These are phyloP conservation scores for Orchesellides sinensis DNA, from an alignment of 2,888 invertebrate genomes.

Conservation along the genomic window DNA sequence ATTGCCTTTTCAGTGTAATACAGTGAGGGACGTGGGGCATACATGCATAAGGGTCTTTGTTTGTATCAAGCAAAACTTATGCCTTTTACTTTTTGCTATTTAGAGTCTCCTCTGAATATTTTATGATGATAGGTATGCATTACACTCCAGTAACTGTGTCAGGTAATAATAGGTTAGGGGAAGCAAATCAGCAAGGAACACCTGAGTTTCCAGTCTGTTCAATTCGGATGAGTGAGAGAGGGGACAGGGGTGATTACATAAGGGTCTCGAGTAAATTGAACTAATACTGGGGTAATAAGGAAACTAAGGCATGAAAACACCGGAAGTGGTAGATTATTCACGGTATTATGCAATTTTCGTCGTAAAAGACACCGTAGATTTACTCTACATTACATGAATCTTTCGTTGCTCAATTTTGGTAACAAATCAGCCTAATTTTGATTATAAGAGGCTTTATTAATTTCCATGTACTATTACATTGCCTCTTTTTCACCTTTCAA, in stretches of 20 bases:
- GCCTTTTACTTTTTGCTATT: slow-evolving; percentile 15
- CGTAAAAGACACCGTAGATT: no score
- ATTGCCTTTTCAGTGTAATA: slow-evolving; percentile 43
- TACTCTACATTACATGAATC: no score
- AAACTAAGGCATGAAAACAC: slow-evolving; percentile 27
- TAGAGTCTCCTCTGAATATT: slow-evolving; percentile 56
- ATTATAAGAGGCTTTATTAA: no score
- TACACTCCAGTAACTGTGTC: slow-evolving; percentile 5
- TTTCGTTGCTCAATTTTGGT: not conserved
- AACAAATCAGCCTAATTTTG: no score
- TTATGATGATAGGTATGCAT: slow-evolving; percentile 58
- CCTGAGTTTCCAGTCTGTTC: slow-evolving; percentile 23
- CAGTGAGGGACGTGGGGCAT: not conserved
- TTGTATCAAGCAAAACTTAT: not conserved
- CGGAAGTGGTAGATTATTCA: slow-evolving; percentile 51
- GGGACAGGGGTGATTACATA: no score
- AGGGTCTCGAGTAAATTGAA: slow-evolving; percentile 19
- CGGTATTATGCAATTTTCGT: not conserved
- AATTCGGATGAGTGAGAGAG: slow-evolving; percentile 28
- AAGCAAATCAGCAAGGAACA: slow-evolving; percentile 27
- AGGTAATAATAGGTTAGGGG: not conserved
- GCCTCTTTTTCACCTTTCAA: no score
- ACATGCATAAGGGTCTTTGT: not conserved
- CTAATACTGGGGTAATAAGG: slow-evolving; percentile 13
- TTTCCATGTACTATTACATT: no score